A percentile compares a stretch with the other conserved stretches of the same genome.
Conservation (phyloP, 2,888 invertebrate species). For the Papilio elwesi region DNA sequence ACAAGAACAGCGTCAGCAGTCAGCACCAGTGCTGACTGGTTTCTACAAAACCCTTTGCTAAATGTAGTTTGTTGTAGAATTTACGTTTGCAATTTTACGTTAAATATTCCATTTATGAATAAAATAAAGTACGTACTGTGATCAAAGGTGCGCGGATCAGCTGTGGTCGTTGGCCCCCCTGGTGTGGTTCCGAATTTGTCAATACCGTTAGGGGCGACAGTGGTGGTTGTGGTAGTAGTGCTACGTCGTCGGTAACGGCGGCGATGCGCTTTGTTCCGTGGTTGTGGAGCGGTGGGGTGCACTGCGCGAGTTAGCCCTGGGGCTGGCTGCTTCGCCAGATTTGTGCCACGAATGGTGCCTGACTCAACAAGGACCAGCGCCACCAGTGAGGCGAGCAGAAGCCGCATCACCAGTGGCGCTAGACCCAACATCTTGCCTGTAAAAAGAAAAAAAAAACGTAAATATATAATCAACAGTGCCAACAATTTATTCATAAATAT, state of each 20-base stretch:
- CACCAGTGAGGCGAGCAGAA: slow-evolving; percentile 75
- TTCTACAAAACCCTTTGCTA: no score
- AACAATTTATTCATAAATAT: no score
- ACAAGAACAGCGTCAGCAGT: no score
- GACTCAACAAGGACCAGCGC: slow-evolving; percentile 73
- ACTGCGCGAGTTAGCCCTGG: slow-evolving; percentile 42
- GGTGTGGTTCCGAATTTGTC: slow-evolving; percentile 64
- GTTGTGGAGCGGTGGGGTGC: slow-evolving; percentile 48
- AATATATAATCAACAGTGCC: neutral
- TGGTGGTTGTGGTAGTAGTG: slow-evolving; percentile 66
- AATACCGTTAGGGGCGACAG: slow-evolving; percentile 59
- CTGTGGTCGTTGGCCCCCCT: slow-evolving; percentile 62
- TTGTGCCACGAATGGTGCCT: slow-evolving; percentile 51
- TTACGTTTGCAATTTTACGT: no score
- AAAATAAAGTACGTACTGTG: slow-evolving; percentile 66
- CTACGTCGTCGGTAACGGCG: slow-evolving; percentile 62
- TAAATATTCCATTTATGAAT: no score
- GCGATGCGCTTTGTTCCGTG: slow-evolving; percentile 50
- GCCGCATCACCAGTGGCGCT: slow-evolving; percentile 79
- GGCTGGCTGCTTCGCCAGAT: slow-evolving; percentile 41
- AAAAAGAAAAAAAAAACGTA: slow-evolving; percentile 44
- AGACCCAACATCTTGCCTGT: slow-evolving; percentile 70
- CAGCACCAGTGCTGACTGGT: no score
- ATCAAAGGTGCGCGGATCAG: slow-evolving; percentile 71
- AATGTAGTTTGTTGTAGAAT: no score